These are phyloP conservation scores for Siniperca obscura DNA, from an alignment of 2,797 vertebrate species.

Conservation along the genomic window DNA sequence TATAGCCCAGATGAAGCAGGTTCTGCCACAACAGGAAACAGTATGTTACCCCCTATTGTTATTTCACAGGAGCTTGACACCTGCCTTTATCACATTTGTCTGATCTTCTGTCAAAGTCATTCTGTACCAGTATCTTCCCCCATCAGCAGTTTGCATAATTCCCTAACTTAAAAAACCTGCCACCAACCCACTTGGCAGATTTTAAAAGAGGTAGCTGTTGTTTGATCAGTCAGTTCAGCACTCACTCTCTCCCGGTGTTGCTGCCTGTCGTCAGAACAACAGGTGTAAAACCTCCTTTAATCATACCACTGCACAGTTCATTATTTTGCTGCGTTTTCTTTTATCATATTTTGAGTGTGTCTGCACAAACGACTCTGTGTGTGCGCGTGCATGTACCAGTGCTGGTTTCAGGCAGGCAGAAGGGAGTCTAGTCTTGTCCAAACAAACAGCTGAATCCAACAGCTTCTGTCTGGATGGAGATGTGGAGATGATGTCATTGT, in stretches of 20 bases:
- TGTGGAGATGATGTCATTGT: slow-evolving; percentile 65
- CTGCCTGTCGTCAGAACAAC: slow-evolving; percentile 27
- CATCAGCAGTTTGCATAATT: slow-evolving; percentile 38
- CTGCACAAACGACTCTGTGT: slow-evolving; percentile 28
- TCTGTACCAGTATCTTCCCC: not conserved
- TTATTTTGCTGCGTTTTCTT: slow-evolving; percentile 11
- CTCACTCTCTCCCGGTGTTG: slow-evolving; percentile 31
- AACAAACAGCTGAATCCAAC: slow-evolving; percentile 57
- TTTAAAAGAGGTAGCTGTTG: slow-evolving; percentile 26
- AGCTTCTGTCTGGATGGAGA: slow-evolving; percentile 63
- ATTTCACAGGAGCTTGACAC: slow-evolving; percentile 13
- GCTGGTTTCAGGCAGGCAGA: slow-evolving; percentile 50
- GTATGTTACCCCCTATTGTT: not conserved
- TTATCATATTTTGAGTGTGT: slow-evolving; percentile 14
- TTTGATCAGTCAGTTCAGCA: slow-evolving; percentile 15
- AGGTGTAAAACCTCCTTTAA: slow-evolving; percentile 42
- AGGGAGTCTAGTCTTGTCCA: slow-evolving; percentile 60
- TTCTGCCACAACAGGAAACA: slow-evolving; percentile 32
- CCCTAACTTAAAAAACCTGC: not conserved
- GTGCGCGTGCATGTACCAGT: slow-evolving; percentile 37
- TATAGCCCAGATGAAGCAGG: not conserved
- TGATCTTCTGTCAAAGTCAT: slow-evolving; percentile 27
- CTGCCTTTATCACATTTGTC: slow-evolving; percentile 9
- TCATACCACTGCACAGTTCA: not conserved
- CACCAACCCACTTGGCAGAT: slow-evolving; percentile 10